phyloP scores from a whole-genome alignment of 2,888 invertebrate genomes.

The Hyposoter didymator region DNA sequence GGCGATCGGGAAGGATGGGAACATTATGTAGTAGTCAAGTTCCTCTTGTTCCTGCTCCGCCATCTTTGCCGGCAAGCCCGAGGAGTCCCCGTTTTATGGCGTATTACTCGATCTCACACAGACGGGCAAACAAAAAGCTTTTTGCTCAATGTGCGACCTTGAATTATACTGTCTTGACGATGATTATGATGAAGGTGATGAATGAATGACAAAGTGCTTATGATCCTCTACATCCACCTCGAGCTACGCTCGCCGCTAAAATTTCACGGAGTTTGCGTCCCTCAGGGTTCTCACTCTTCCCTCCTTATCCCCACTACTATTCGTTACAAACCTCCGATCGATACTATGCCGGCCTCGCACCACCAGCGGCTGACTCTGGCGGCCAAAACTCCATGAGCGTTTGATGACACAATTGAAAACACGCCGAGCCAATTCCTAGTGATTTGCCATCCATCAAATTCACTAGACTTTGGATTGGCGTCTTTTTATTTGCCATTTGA shows the following conservation, averaged over 20 bases:
- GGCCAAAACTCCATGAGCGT: conserved; percentile 7
- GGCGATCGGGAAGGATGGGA: conserved; percentile 85
- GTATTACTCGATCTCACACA: background rate
- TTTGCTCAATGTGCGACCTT: background rate
- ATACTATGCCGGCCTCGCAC: conserved; percentile 2
- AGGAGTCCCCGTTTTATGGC: conserved; percentile 10
- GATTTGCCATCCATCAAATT: background rate
- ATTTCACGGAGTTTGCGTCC: conserved; percentile 51
- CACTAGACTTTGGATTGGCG: background rate
- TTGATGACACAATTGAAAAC: background rate
- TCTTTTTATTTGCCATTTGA: background rate
- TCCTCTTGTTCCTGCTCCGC: conserved; percentile 82
- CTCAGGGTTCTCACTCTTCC: conserved; percentile 4
- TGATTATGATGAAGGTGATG: conserved; percentile 22
- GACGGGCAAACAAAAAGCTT: background rate
- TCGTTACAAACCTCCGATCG: conserved; percentile 19
- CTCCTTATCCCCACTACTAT: conserved; percentile 25
- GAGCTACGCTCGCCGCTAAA: conserved; percentile 53
- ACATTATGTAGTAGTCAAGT: conserved; percentile 88
- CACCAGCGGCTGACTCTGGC: background rate
- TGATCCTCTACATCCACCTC: conserved; percentile 52
- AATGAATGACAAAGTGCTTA: conserved; percentile 16
- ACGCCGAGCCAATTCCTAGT: background rate
- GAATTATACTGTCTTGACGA: conserved; percentile 1
- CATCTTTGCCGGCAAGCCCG: conserved; percentile 68